phyloP scores from a whole-genome alignment of 1,140 invertebrate species.

The Sogatella furcifera region DNA sequence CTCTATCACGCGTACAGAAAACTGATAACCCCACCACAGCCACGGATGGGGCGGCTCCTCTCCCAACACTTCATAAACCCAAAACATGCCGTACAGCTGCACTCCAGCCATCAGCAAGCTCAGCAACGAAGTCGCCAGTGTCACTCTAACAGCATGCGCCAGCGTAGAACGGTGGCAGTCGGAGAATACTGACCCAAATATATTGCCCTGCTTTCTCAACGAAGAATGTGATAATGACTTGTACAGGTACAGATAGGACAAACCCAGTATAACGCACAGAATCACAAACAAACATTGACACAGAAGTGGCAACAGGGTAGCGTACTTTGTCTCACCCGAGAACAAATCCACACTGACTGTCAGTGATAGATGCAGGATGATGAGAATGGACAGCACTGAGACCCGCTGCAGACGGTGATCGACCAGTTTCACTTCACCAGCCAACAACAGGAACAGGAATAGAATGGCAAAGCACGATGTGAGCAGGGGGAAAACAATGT shows the following conservation, averaged over 20 bases:
- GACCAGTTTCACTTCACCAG: constrained; percentile 41
- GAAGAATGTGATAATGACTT: constrained; percentile 35
- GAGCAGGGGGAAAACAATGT: constrained; percentile 70
- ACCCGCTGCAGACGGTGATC: constrained; percentile 40
- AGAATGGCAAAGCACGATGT: constrained; percentile 76
- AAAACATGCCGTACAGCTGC: constrained; percentile 73
- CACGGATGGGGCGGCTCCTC: constrained; percentile 46
- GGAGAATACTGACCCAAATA: constrained; percentile 30
- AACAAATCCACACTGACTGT: constrained; percentile 71
- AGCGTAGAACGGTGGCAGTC: constrained; percentile 33
- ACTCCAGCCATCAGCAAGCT: constrained; percentile 69
- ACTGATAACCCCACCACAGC: constrained; percentile 83
- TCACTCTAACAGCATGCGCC: constrained; percentile 69
- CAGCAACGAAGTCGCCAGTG: constrained; percentile 68
- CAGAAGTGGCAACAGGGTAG: constrained; percentile 53
- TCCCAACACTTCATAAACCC: constrained; percentile 44
- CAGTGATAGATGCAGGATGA: constrained; percentile 63
- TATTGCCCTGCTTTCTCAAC: constrained; percentile 32
- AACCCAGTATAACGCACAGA: constrained; percentile 62
- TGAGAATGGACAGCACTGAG: constrained; percentile 56
- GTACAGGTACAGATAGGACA: constrained; percentile 77
- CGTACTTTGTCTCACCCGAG: constrained; percentile 36
- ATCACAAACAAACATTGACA: constrained; percentile 75
- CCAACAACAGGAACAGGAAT: constrained; percentile 69
- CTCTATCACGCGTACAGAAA: constrained; percentile 70